Conservation (phyloP, 2,797 vertebrate genomes). For the Tiaroga cobitis region DNA sequence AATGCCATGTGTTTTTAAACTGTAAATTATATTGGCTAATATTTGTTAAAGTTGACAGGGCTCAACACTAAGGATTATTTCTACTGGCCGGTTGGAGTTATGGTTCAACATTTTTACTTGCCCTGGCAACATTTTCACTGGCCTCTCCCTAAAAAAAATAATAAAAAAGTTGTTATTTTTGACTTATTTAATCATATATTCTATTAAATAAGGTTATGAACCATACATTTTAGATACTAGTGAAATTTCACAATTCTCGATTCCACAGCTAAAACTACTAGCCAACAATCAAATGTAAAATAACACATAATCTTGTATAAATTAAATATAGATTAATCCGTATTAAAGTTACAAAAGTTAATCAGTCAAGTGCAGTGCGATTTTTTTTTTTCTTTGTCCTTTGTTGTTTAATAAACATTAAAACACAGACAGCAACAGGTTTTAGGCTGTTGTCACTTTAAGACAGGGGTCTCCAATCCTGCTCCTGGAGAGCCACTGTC, state of each 20-base stretch:
- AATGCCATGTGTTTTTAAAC: background rate
- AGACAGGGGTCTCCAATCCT: background rate
- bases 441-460: background rate
- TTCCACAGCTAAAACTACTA: too few species aligned
- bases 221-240: background rate
- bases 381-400: background rate
- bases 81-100: background rate
- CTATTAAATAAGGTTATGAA: background rate
- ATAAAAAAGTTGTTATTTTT: background rate
- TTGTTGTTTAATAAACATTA: background rate
- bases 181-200: background rate
- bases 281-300: too few species aligned
- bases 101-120: background rate
- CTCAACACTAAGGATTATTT: background rate
- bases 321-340: background rate
- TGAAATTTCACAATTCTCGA: too few species aligned
- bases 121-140: background rate
- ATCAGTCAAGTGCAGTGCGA: background rate
- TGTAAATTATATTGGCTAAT: background rate
- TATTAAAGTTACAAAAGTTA: background rate
- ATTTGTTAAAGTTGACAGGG: conserved; percentile 3
- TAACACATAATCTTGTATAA: too few species aligned
- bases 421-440: background rate
- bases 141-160: too few species aligned
- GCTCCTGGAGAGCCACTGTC: too few species aligned